Percentiles rank a stretch among this genome's conserved stretches.
Conservation (phyloP, 2,888 invertebrate species). For the Scaptomyza caliginosa region DNA sequence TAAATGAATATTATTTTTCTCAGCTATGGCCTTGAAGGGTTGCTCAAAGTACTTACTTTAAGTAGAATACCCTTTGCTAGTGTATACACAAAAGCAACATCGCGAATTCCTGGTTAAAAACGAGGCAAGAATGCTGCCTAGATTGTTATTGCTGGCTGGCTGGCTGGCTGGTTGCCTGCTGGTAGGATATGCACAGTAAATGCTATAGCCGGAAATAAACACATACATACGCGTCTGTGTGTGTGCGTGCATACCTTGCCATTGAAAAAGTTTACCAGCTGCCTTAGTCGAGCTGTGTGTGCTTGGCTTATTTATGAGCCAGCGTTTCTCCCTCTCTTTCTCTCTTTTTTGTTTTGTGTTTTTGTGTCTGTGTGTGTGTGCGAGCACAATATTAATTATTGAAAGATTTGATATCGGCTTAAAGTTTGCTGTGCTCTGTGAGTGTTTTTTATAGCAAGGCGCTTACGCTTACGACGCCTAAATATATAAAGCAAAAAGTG, state of each 20-base stretch:
- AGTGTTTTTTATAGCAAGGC: slow-evolving; percentile 33
- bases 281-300: slow-evolving; percentile 29
- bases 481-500: slow-evolving; percentile 16
- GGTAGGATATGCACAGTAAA: slow-evolving; percentile 76
- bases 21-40: too few relatives aligned
- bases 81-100: not conserved
- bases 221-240: slow-evolving; percentile 61
- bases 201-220: slow-evolving; percentile 76
- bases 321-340: slow-evolving; percentile 12
- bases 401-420: slow-evolving; percentile 76
- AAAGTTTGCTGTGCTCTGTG: slow-evolving; percentile 55
- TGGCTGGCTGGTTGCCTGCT: slow-evolving; percentile 5
- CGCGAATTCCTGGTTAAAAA: slow-evolving; percentile 17
- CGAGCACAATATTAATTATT: slow-evolving; percentile 71
- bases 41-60: not conserved
- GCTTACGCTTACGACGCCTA: slow-evolving; percentile 7
- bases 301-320: slow-evolving; percentile 50
- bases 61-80: not conserved
- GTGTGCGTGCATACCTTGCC: slow-evolving; percentile 16
- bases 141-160: slow-evolving; percentile 18
- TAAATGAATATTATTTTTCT: not conserved
- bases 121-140: slow-evolving; percentile 47
- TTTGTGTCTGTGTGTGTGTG: slow-evolving; percentile 16
- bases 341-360: not conserved
- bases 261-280: slow-evolving; percentile 60